A percentile compares a stretch with the other conserved stretches of the same genome.
These are phyloP conservation scores for crab-eating macaque (Macaca fascicularis) DNA, from an alignment of 2,113 vertebrate genomes.

Conservation along the genomic window DNA sequence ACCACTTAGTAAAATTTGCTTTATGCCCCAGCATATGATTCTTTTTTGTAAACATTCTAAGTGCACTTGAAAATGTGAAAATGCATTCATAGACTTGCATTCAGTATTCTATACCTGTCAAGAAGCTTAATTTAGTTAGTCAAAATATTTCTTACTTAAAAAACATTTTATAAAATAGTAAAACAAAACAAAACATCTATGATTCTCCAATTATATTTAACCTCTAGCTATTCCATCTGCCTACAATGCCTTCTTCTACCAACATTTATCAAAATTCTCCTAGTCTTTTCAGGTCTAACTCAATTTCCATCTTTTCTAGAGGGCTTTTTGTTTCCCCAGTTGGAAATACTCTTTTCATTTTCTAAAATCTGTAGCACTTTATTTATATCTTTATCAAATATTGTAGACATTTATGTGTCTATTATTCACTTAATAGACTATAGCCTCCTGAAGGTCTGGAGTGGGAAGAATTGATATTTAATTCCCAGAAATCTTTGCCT, in stretches of 20 bases:
- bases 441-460: background rate
- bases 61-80: slow-evolving; percentile 26
- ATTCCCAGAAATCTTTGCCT: slow-evolving; percentile 4
- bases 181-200: background rate
- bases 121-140: slow-evolving; percentile 34
- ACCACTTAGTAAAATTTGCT: background rate
- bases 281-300: background rate
- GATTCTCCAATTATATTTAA: background rate
- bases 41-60: background rate
- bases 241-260: background rate
- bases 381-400: background rate
- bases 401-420: background rate
- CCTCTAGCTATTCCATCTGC: background rate
- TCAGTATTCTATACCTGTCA: background rate
- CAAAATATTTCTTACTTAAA: background rate
- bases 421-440: background rate
- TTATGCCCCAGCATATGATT: background rate
- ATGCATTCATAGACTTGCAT: background rate
- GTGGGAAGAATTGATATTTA: background rate
- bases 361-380: background rate
- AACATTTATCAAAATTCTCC: background rate
- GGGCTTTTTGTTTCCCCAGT: background rate
- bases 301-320: background rate
- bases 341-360: background rate
- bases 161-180: background rate